These are phyloP conservation scores for Ennomos erosarius DNA, from an alignment of 2,888 invertebrate genomes.

Conservation along the genomic window DNA sequence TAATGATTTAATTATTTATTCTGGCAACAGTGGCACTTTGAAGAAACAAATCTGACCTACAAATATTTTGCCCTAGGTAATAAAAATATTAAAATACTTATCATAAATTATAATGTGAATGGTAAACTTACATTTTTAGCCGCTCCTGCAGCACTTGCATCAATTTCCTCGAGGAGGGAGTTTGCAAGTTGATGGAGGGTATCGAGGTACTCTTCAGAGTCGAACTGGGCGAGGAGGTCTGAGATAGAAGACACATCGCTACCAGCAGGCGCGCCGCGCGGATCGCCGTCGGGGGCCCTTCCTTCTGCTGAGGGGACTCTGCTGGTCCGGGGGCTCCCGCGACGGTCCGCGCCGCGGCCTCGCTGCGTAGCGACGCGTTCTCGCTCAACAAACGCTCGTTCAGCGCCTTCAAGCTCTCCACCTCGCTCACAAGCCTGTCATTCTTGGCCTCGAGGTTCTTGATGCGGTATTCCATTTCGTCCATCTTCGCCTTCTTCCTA, in stretches of 20 bases:
- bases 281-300: constrained; percentile 90
- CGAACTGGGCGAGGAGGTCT: constrained; percentile 92
- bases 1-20: no score
- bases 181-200: constrained; percentile 93
- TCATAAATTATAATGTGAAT: not conserved
- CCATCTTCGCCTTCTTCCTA: constrained; percentile 97
- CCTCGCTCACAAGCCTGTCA: constrained; percentile 87
- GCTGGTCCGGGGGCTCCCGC: constrained; percentile 90
- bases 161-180: constrained; percentile 92
- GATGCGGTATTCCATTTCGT: constrained; percentile 92
- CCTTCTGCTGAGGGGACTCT: constrained; percentile 98
- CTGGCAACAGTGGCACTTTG: no score
- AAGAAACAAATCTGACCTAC: no score
- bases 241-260: constrained; percentile 93
- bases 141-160: constrained; percentile 88
- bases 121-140: constrained; percentile 86
- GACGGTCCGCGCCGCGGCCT: constrained; percentile 87
- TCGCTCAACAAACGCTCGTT: constrained; percentile 89
- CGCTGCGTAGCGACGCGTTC: constrained; percentile 85
- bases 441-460: constrained; percentile 87
- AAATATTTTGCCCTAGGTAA: no score
- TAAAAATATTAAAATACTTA: no score
- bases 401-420: constrained; percentile 87
- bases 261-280: constrained; percentile 90
- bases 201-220: constrained; percentile 89